phyloP scores from a whole-genome alignment of 2,113 vertebrate species.

The Nothocercus nigrocapillus region DNA sequence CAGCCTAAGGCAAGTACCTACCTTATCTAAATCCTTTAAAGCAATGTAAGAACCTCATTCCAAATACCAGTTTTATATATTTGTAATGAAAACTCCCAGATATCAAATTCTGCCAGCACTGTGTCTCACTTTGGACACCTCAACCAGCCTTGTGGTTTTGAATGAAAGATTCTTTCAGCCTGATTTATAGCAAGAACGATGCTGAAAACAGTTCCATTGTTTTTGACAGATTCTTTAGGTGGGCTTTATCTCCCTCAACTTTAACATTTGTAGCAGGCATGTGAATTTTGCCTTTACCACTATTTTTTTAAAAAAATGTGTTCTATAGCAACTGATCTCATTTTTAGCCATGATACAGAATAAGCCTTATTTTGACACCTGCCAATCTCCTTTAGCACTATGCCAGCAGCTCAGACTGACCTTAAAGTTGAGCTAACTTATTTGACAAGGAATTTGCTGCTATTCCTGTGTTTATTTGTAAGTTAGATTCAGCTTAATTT shows the following conservation, averaged over 20 bases:
- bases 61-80: background rate
- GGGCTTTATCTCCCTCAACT: background rate
- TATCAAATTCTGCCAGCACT: background rate
- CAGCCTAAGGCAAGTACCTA: background rate
- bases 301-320: background rate
- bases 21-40: background rate
- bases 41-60: background rate
- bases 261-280: background rate
- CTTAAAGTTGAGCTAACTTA: background rate
- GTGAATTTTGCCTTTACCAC: background rate
- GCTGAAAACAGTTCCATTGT: background rate
- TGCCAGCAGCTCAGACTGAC: background rate
- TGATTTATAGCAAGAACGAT: background rate
- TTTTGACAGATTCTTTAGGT: background rate
- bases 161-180: background rate
- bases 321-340: background rate
- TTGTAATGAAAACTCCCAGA: background rate
- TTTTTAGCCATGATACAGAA: background rate
- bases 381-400: background rate
- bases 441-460: background rate
- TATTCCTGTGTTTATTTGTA: background rate
- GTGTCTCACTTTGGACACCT: background rate
- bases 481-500: background rate
- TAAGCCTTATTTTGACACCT: background rate
- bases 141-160: background rate